Base-by-base conservation (phyloP, 2,113 vertebrate genomes). In the Brachyhypopomus occidentalis region DNA sequence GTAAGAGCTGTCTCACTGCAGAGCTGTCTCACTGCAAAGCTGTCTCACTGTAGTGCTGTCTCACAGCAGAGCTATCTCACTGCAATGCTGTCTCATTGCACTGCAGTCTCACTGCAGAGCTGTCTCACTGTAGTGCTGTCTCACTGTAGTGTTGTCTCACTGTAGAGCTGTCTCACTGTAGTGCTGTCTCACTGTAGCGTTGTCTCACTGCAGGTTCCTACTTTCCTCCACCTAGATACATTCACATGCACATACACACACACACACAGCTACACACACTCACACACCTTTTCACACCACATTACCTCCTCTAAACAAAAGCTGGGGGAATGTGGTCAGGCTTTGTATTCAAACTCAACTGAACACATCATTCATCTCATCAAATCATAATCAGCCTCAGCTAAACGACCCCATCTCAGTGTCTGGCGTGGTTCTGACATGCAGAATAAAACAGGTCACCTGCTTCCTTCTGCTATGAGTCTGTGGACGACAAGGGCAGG, bases 1-100 rank as follows among this genome's bases (percentile, higher is more conserved):
- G 97, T 98, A 94, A 92, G 95, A 91, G 9, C 20, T 41, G 9
- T 55, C 23, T 9, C 27, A 30, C 30, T 30, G 30, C 30, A 30
- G 30, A 30, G 30, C 30, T 30, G 30, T 30, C 30, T 30, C 30
- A 30, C 30, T 30, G 30, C 30, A 30, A 1, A 2, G 30, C 30
- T 30, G 30, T 30, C 30, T 30, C 30, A 30, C 30, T 30, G 30
- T 3, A 30, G 30, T 2, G 30, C 30, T 30, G 30, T 30, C 30
- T 30, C 30, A 30, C 30, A 2, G 30, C 30, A 3, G 2, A 2
- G 30, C 30, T 30, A 3, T 30, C 30, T 30, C 30, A 30, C 30
- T 30, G 30, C 30, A 3, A 1, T 30, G 30, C 30, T 30, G 30
- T 30, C 30, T 30, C 30, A 30, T 3, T 30, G 30, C 30, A 30